Evolutionary conservation across 2,797 vertebrate species (phyloP).

Genomic region (Enteromius radiatus): DNA sequence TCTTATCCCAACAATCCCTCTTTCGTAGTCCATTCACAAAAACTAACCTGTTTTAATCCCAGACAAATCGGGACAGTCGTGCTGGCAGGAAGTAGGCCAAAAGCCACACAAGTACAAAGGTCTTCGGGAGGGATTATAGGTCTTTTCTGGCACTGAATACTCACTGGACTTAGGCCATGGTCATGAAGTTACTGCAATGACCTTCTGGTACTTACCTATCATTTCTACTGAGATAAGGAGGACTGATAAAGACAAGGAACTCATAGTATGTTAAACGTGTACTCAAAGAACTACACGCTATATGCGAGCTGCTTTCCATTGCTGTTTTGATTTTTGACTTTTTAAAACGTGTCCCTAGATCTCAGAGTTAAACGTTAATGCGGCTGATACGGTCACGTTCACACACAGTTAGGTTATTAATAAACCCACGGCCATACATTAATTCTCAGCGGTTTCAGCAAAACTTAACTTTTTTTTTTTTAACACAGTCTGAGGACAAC

Average conservation of each 20-base stretch:
- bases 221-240: neutral
- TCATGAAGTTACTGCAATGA: neutral
- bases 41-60: conserved; percentile 25
- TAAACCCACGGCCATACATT: too few species aligned
- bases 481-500: too few species aligned
- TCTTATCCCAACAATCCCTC: neutral
- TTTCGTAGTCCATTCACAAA: conserved; percentile 34
- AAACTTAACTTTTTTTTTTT: too few species aligned
- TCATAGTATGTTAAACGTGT: neutral
- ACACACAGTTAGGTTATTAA: too few species aligned
- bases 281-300: neutral
- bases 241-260: neutral
- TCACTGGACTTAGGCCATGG: neutral
- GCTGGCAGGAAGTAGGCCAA: conserved; percentile 45
- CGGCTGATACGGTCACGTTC: too few species aligned
- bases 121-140: conserved; percentile 32
- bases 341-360: too few species aligned
- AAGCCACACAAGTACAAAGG: neutral
- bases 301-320: neutral
- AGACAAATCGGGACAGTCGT: conserved; percentile 12
- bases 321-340: too few species aligned
- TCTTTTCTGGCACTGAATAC: neutral
- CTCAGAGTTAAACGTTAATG: too few species aligned
- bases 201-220: neutral
- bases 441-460: too few species aligned